Evolutionary conservation across 1,140 invertebrate genomes (phyloP).

Genomic region (Aleiodes sp.): DNA sequence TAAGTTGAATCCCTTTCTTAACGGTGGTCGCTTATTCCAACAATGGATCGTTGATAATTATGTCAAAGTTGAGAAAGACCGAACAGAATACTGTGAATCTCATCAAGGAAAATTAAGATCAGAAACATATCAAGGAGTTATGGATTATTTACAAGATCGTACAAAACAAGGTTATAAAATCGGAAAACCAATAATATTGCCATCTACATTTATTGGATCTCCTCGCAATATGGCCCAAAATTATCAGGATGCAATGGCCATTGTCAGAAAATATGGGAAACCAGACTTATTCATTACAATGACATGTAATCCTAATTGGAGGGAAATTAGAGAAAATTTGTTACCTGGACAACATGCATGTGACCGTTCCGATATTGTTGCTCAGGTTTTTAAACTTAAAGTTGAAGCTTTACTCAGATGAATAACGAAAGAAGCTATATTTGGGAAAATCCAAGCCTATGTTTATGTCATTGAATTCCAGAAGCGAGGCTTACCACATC

Average conservation of each 20-base stretch:
- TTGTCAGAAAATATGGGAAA: too few species aligned
- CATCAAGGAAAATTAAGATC: too few species aligned
- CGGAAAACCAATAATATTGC: background rate
- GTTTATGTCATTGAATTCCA: background rate
- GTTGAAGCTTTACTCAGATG: background rate
- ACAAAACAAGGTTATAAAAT: background rate
- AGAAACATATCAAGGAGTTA: too few species aligned
- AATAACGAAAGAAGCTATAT: background rate
- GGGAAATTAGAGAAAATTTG: background rate
- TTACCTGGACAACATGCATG: background rate
- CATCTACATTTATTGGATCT: background rate
- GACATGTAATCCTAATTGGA: too few species aligned
- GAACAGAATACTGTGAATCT: too few species aligned
- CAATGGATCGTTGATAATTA: background rate
- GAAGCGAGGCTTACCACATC: background rate
- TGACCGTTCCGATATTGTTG: background rate
- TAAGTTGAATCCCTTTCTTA: background rate
- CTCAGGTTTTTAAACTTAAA: background rate
- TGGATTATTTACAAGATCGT: background rate
- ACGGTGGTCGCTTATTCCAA: background rate
- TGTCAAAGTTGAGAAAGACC: background rate
- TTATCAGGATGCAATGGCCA: too few species aligned
- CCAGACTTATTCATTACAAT: too few species aligned
- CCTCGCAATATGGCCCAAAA: too few species aligned
- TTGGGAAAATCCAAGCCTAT: background rate